Percentiles rank a stretch among this genome's conserved stretches.
Evolutionary conservation across 2,797 vertebrate species (phyloP).

Genomic region (Chloroceryle amazona): DNA sequence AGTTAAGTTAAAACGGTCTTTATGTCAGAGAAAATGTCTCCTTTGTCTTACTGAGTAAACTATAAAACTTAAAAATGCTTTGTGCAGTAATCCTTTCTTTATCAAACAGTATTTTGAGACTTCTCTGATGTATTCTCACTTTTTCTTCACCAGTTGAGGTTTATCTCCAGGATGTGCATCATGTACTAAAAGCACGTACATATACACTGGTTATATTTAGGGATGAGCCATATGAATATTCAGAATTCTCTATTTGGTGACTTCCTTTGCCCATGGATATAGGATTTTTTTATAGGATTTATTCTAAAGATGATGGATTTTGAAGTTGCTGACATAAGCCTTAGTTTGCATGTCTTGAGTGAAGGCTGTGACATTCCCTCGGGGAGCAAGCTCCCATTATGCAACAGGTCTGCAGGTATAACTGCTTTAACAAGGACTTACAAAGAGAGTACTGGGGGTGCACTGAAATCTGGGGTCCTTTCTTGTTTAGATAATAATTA

Average conservation of each 20-base stretch:
- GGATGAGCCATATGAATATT: neutral
- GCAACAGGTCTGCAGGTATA: neutral
- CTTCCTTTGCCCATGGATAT: neutral
- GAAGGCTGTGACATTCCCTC: neutral
- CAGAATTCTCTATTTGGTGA: neutral
- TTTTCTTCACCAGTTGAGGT: neutral
- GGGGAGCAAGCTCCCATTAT: neutral
- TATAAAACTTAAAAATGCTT: neutral
- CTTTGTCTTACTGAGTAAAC: neutral
- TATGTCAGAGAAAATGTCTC: neutral
- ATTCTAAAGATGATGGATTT: neutral
- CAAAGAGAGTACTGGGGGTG: neutral
- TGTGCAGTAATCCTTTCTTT: neutral
- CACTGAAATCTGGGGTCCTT: neutral
- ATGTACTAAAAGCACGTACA: neutral
- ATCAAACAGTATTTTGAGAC: neutral
- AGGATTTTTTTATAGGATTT: neutral
- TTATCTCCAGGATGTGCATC: neutral
- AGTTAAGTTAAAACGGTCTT: neutral
- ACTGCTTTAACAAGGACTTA: neutral
- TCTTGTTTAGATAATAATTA: neutral
- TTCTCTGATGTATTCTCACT: neutral
- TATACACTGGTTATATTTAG: neutral
- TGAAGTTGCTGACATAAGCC: neutral
- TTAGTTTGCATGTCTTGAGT: neutral